These are phyloP conservation scores for Antechinus flavipes DNA, from an alignment of 2,113 vertebrate genomes.

Conservation along the genomic window DNA sequence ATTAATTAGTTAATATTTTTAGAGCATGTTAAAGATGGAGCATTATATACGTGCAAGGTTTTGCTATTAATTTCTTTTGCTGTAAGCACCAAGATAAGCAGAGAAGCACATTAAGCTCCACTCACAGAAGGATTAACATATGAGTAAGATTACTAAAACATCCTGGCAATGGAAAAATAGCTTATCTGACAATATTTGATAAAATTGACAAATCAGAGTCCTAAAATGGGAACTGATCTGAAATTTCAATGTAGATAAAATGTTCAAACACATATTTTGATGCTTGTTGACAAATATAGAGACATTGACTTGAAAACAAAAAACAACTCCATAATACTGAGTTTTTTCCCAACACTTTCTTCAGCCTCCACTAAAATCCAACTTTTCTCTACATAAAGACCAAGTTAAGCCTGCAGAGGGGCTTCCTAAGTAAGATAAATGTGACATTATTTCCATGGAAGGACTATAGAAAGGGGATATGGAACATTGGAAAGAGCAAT, in stretches of 20 bases:
- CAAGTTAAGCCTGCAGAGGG: not conserved
- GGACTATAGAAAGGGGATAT: not conserved
- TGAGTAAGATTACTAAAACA: conserved; percentile 17
- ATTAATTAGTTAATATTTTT: conserved; percentile 61
- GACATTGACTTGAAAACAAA: not conserved
- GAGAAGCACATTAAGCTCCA: not conserved
- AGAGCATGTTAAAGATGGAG: conserved; percentile 57
- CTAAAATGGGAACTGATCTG: conserved; percentile 16
- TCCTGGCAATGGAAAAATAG: conserved; percentile 36
- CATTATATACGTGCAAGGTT: not conserved
- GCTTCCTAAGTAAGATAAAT: not conserved
- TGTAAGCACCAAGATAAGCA: conserved; percentile 39
- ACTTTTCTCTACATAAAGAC: not conserved
- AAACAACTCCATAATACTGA: not conserved
- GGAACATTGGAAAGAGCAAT: not conserved
- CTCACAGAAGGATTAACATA: not conserved
- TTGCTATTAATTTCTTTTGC: conserved; percentile 53
- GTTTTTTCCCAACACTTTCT: not conserved
- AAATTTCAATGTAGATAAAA: conserved; percentile 55
- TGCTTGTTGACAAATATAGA: conserved; percentile 2
- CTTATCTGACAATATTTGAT: conserved; percentile 56
- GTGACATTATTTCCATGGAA: not conserved
- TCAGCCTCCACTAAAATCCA: not conserved
- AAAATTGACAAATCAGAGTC: conserved; percentile 53
- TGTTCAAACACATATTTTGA: conserved; percentile 23